Conservation (phyloP, 2,113 vertebrate genomes). For the Oreochromis aureus region DNA sequence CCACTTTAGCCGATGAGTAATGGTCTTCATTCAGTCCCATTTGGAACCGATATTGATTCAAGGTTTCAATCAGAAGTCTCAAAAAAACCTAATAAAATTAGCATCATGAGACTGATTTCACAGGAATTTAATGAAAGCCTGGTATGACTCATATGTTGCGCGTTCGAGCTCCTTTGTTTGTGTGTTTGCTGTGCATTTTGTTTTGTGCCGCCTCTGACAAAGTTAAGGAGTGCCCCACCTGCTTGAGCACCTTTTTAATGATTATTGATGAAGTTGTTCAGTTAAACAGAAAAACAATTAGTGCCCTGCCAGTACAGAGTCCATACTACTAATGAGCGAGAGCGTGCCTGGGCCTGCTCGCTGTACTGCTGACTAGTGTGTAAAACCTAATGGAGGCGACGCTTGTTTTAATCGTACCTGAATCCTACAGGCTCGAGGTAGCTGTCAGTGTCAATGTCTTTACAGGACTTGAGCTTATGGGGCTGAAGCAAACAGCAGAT, state of each 20-base stretch:
- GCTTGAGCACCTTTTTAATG: constrained; percentile 62
- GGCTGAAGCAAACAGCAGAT: constrained; percentile 48
- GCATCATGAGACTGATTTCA: not conserved
- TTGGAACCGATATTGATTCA: not conserved
- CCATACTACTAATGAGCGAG: constrained; percentile 58
- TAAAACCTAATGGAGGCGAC: constrained; percentile 55
- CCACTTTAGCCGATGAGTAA: not conserved
- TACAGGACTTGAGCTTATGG: constrained; percentile 41
- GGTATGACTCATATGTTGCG: not conserved
- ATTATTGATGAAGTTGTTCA: constrained; percentile 69
- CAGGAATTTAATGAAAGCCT: not conserved
- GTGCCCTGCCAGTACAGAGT: constrained; percentile 53
- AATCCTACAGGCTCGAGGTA: constrained; percentile 39
- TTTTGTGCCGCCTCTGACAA: not conserved
- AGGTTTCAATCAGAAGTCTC: not conserved
- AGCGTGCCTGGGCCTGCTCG: constrained; percentile 46
- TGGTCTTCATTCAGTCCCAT: not conserved
- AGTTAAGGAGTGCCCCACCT: constrained; percentile 40
- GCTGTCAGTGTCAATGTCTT: constrained; percentile 53
- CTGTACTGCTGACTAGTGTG: constrained; percentile 50
- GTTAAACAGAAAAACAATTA: constrained; percentile 72
- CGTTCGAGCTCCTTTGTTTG: not conserved
- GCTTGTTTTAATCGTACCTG: constrained; percentile 61
- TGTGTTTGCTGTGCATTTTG: not conserved
- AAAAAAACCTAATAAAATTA: not conserved